Evolutionary conservation across 1,140 invertebrate species (phyloP).

Genomic region (Drosophila kanapiae): DNA sequence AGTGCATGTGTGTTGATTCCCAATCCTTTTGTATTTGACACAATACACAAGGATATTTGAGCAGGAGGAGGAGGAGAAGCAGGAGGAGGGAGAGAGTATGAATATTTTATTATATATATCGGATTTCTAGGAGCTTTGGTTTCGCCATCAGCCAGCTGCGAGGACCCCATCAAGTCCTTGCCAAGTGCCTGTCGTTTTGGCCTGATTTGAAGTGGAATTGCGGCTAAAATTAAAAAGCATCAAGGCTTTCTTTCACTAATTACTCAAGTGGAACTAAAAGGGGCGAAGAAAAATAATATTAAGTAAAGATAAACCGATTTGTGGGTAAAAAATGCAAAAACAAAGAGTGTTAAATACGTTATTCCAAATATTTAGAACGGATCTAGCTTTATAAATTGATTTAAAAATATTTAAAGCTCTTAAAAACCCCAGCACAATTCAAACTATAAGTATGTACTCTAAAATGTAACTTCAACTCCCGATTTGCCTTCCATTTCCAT

Average conservation of each 20-base stretch:
- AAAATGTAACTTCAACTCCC: not conserved
- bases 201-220: constrained; percentile 55
- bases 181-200: constrained; percentile 53
- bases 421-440: not conserved
- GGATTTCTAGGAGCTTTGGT: constrained; percentile 61
- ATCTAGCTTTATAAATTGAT: not conserved
- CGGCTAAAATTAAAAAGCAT: constrained; percentile 11
- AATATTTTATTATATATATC: constrained; percentile 81
- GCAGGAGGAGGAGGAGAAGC: constrained; percentile 2
- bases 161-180: constrained; percentile 51
- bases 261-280: constrained; percentile 12
- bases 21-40: constrained; percentile 79
- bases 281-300: not conserved
- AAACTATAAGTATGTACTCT: too few relatives aligned
- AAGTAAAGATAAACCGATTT: constrained; percentile 16
- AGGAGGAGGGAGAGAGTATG: constrained; percentile 31
- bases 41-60: constrained; percentile 63
- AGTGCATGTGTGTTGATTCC: constrained; percentile 38
- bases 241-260: constrained; percentile 33
- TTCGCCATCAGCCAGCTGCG: constrained; percentile 56
- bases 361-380: too few relatives aligned
- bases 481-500: not conserved
- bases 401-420: not conserved
- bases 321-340: not conserved
- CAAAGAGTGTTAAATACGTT: too few relatives aligned